Base-by-base conservation (phyloP, 1,140 invertebrate genomes). In the Drosophila leontia region DNA sequence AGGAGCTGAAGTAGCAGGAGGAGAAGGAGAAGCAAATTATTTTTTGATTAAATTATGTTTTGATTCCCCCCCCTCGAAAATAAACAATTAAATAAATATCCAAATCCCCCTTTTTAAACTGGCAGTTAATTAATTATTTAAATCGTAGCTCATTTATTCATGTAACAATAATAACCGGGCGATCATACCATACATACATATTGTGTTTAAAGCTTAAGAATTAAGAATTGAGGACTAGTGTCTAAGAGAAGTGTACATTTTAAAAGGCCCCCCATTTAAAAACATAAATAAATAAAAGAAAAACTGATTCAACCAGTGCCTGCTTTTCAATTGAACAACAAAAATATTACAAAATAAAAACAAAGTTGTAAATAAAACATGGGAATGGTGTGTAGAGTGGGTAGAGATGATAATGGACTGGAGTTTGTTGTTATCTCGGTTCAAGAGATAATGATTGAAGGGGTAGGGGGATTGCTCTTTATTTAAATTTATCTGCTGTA, bases 111-210 rank as follows among this genome's bases (percentile, higher is more conserved):
- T 84, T 84, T 72, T 72, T 60, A 51, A 71, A 17, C 32, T 23
- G 44, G 35, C 42, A 71, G 11, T 69, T 75, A 79, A 15, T 37
- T 37, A 55, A 70, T 71, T 76, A 76, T 65, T 50, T 79, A 82
- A 78, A 62, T 44, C 53, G 56, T 78, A 74, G 74, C 74, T 57
- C 41, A 68, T 67, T 77, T 67, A 81, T 59, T 67, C 47, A 79
- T 64, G 63, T 82, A 70, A 68, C 3, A 32, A 13, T 45, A 32
- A 13, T 45, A 51, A 51, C 48, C 53, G 34, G 53, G 50, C 70
- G 59, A 45, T 58, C 19, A 42, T 37, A 12, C 19, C 26, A 35
- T 6, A 44, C 41, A 19, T 19, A 19, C n/a, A 23, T 19, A 23
- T 42, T 11, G 7, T 42, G 45, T 51, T 26, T 64, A 56, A 48